phyloP scores from a whole-genome alignment of 2,797 vertebrate genomes.

The Coluber constrictor region DNA sequence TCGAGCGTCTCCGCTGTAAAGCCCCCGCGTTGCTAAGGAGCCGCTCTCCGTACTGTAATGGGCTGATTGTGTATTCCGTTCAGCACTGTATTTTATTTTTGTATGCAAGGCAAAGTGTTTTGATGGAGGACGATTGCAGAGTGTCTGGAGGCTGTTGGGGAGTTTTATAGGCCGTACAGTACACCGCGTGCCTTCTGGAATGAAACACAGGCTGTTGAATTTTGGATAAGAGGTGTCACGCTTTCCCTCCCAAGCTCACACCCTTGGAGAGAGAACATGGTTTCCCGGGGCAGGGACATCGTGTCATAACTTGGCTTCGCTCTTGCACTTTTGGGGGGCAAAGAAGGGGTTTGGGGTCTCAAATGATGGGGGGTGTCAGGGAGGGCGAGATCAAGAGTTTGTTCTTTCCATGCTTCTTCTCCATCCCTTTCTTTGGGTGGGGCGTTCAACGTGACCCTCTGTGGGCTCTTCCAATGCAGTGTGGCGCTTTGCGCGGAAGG shows the following conservation, averaged over 20 bases:
- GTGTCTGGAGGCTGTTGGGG: conserved; percentile 97
- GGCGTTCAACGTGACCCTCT: not conserved
- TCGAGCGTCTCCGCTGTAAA: conserved; percentile 86
- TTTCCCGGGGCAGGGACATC: conserved; percentile 53
- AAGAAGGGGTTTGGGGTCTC: not conserved
- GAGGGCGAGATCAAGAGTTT: not conserved
- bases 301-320: conserved; percentile 41
- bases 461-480: not conserved
- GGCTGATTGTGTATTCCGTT: conserved; percentile 98
- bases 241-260: conserved; percentile 62
- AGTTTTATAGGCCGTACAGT: conserved; percentile 97
- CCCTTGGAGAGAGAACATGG: conserved; percentile 61
- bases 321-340: not conserved
- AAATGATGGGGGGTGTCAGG: not conserved
- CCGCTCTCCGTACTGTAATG: conserved; percentile 92
- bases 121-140: conserved; percentile 99
- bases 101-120: conserved; percentile 99
- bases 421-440: rapidly evolving
- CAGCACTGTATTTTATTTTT: conserved; percentile 96
- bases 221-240: conserved; percentile 87
- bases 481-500: rapidly evolving
- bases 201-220: conserved; percentile 81
- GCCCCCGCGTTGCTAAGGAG: conserved; percentile 96
- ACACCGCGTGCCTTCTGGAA: conserved; percentile 88
- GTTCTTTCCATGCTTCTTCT: not conserved